These are phyloP conservation scores for Anguilla rostrata DNA, from an alignment of 2,113 vertebrate genomes.

Conservation along the genomic window DNA sequence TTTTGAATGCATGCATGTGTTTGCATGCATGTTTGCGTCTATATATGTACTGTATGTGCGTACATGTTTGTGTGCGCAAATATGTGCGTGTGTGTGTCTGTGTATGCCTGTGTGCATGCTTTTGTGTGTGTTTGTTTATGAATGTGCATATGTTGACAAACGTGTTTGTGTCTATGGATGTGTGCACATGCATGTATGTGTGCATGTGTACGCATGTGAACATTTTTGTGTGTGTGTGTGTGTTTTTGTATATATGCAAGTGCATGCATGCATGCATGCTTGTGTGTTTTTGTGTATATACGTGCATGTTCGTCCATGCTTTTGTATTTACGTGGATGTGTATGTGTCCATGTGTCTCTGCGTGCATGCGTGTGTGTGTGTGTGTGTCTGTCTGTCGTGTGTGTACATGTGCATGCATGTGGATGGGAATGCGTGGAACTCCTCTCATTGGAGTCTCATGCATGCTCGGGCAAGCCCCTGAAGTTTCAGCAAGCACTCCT, in stretches of 20 bases:
- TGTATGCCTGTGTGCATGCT: not conserved
- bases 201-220: not conserved
- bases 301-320: not conserved
- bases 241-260: not conserved
- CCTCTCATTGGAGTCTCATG: not conserved
- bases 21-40: too few relatives aligned
- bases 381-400: slow-evolving; percentile 28
- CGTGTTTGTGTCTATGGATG: not conserved
- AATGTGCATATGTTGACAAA: not conserved
- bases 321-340: not conserved
- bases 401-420: slow-evolving; percentile 31
- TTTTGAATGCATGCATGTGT: not conserved
- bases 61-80: slow-evolving; percentile 74
- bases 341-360: not conserved
- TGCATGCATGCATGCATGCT: not conserved
- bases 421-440: not conserved
- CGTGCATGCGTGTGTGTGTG: not conserved
- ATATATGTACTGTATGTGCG: too few relatives aligned
- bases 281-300: not conserved
- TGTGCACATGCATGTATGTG: not conserved
- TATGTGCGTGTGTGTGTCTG: not conserved
- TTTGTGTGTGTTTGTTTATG: not conserved
- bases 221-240: not conserved
- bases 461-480: not conserved
- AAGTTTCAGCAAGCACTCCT: not conserved